Evolutionary conservation across 2,888 invertebrate genomes (phyloP), one percentile per base, ranked within the genome.

Genomic region (Cantharis rufa): DNA sequence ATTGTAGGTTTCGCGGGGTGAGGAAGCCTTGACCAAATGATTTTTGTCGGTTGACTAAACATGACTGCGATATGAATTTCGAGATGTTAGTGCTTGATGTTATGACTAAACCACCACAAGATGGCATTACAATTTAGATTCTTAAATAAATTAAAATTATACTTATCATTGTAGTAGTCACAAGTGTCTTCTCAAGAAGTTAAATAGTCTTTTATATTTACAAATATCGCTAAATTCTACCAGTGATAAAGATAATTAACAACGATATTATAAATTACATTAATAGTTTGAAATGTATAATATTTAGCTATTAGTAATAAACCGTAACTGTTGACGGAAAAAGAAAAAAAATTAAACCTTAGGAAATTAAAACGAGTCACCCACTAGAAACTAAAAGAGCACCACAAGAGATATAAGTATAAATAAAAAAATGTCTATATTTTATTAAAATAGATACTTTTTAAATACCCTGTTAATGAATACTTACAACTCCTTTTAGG

Each of bases 391-490:
- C 48, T 48, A 48, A 48, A 48, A 48, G 48, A 48, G 48, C 48
- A 48, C 48, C 48, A 48, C 48, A 48, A 48, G 48, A 48, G 48
- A 48, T 48, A 48, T 48, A 48, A 48, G 48, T 48, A 48, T 48
- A 48, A 48, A 48, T 48, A 15, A 66, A 66, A 66, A 21, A 66
- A 15, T 24, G 24, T 66, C n/a, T 66, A n/a, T 66, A 63, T 66
- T 66, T 66, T 66, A 66, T 21, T 66, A 66, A 66, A 66, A 66
- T 66, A 66, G 64, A 66, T 66, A 66, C 64, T 66, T 66, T 66
- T 66, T 66, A 66, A 66, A 66, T 66, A 66, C 64, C 64, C 64
- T 66, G 64, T 66, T 21, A 24, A 66, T 24, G 64, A 66, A 66
- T 24, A 66, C 64, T 18, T 48, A 66, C 64, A 66, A 66, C 64